Evolutionary conservation across 2,888 invertebrate species (phyloP), one percentile per base, ranked within the genome.

Genomic region (Chrysodeixis includens): DNA sequence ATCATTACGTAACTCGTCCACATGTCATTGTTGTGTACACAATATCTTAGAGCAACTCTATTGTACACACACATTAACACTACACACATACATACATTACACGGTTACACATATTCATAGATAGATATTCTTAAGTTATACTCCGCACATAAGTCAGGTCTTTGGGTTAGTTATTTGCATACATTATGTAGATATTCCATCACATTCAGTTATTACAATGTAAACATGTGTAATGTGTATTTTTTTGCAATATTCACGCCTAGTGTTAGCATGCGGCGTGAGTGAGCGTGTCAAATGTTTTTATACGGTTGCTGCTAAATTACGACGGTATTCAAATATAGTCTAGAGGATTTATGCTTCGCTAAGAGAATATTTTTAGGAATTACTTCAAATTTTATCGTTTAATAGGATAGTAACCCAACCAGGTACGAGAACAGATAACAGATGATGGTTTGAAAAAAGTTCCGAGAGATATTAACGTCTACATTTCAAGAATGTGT

Each of bases 101-200:
- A 20, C 6, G 6, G 26, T 26, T 26, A 4, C 30, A 40, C 12
- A 62, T 32, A 26, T 5, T 49, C 55, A 66, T 9, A 20, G 9
- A 49, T 10, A 46, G 18, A 49, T 46, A 20, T 26, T 40, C 44
- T 78, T 66, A 74, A 57, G 60, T 70, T 65, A 74, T 62, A 70
- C 58, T 65, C 65, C 56, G 68, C 74, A 74, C 62, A 20, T 69
- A 44, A 56, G 52, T 52, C 71, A 16, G 73, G 77, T 83, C 78
- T 83, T 76, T 79, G 66, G 83, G 84, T 84, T 84, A 85, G 66
- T 70, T 72, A 70, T 81, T 77, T 77, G 60, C 75, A 83, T 82
- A 72, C 62, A 66, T 75, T 52, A 75, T 56, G 68, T 66, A 52
- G 56, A 63, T 18, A 20, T 61, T 64, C 54, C 53, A 63, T 62